Evolutionary conservation across 2,113 vertebrate species (phyloP).

Genomic region (Beaufortia kweichowensis): DNA sequence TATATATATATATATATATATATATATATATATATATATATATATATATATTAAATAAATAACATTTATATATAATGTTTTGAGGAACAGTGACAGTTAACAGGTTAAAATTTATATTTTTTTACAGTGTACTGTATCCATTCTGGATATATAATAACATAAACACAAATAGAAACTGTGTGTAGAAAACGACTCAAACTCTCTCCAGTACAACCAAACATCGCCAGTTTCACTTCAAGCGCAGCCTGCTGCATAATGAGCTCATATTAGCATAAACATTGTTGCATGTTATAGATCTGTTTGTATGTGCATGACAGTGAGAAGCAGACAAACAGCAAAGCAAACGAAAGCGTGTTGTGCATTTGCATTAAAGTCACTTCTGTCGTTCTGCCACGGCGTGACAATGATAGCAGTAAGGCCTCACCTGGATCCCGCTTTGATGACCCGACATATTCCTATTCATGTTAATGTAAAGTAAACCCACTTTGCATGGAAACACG

Average conservation of each 20-base stretch:
- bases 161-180: too few relatives aligned
- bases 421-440: constrained; percentile 60
- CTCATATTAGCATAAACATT: constrained; percentile 26
- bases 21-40: too few relatives aligned
- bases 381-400: constrained; percentile 36
- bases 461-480: constrained; percentile 60
- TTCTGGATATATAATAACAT: too few relatives aligned
- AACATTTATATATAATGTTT: too few relatives aligned
- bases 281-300: not conserved
- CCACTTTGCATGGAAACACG: constrained; percentile 69
- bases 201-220: too few relatives aligned
- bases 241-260: constrained; percentile 31
- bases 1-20: too few relatives aligned
- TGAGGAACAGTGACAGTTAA: too few relatives aligned
- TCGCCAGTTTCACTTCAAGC: too few relatives aligned
- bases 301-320: constrained; percentile 8
- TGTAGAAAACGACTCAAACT: too few relatives aligned
- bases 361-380: constrained; percentile 60
- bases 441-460: constrained; percentile 54
- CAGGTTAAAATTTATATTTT: too few relatives aligned
- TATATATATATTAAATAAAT: too few relatives aligned
- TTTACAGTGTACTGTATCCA: too few relatives aligned
- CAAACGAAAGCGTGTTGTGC: constrained; percentile 27
- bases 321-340: constrained; percentile 20
- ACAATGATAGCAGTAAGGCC: constrained; percentile 41